Evolutionary conservation across 1,140 invertebrate genomes (phyloP).

Genomic region (Nylanderia fulva): DNA sequence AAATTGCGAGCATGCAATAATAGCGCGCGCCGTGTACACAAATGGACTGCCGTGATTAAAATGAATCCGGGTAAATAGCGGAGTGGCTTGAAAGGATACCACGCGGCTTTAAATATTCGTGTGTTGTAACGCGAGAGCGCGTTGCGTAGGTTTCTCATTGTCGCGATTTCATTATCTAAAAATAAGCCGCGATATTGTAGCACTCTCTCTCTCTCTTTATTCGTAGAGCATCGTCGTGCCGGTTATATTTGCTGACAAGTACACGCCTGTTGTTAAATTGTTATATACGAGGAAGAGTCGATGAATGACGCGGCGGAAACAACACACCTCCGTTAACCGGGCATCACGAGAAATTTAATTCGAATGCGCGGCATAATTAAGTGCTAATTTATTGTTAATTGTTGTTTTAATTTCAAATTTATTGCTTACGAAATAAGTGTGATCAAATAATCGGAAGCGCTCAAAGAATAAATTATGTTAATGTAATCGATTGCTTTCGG

Average conservation of each 20-base stretch:
- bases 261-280: background rate
- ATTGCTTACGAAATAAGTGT: too few relatives aligned
- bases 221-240: background rate
- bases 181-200: slow-evolving; percentile 20
- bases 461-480: too few relatives aligned
- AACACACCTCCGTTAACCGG: background rate
- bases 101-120: slow-evolving; percentile 57
- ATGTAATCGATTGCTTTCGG: too few relatives aligned
- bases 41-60: slow-evolving; percentile 64
- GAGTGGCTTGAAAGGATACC: slow-evolving; percentile 39
- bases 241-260: background rate
- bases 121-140: background rate
- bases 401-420: too few relatives aligned
- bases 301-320: background rate
- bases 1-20: slow-evolving; percentile 64
- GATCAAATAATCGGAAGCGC: too few relatives aligned
- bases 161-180: slow-evolving; percentile 32
- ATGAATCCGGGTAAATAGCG: slow-evolving; percentile 50
- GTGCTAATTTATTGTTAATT: too few relatives aligned
- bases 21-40: slow-evolving; percentile 29
- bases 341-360: too few relatives aligned
- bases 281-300: background rate
- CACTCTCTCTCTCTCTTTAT: background rate
- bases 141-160: background rate
- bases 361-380: background rate